These are phyloP conservation scores for Scatophagus argus DNA, from an alignment of 2,113 vertebrate species.

Conservation along the genomic window DNA sequence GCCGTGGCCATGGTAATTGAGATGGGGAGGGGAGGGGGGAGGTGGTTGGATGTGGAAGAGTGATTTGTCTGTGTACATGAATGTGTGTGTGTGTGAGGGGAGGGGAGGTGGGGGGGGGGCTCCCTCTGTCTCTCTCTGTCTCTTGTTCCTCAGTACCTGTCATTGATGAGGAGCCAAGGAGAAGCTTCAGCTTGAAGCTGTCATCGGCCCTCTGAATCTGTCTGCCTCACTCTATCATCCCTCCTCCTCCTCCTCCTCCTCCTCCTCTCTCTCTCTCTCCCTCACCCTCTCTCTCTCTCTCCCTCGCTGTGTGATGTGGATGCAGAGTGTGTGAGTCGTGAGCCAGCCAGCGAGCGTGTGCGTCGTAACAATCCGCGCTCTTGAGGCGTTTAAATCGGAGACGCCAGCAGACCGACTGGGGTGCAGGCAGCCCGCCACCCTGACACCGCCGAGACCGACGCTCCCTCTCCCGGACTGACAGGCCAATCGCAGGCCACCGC, in stretches of 20 bases:
- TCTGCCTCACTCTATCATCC: conserved; percentile 71
- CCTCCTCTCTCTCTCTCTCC: conserved; percentile 3
- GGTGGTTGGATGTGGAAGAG: conserved; percentile 30
- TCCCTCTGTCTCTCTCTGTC: conserved; percentile 49
- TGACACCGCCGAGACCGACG: conserved; percentile 65
- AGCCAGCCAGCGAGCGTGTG: conserved; percentile 48
- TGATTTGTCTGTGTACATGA: conserved; percentile 39
- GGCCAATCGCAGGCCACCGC: conserved; percentile 73
- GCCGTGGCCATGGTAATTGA: conserved; percentile 73
- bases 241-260: conserved; percentile 29
- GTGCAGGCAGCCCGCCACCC: conserved; percentile 48
- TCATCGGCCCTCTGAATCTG: conserved; percentile 75
- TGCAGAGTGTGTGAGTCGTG: conserved; percentile 65
- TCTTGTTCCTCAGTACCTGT: conserved; percentile 77
- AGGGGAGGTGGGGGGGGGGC: not conserved
- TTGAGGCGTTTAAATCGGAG: conserved; percentile 54
- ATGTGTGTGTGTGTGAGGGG: conserved; percentile 33
- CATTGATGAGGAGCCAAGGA: conserved; percentile 78
- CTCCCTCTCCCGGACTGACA: conserved; percentile 73
- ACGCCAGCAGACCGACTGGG: conserved; percentile 37
- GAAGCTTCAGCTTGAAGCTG: conserved; percentile 79
- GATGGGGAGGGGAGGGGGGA: conserved; percentile 32
- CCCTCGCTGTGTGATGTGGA: conserved; percentile 41
- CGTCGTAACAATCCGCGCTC: conserved; percentile 44
- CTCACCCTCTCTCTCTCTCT: conserved; percentile 10